Evolutionary conservation across 2,797 vertebrate species (phyloP).

Genomic region (Mormyrops boulengeri): DNA sequence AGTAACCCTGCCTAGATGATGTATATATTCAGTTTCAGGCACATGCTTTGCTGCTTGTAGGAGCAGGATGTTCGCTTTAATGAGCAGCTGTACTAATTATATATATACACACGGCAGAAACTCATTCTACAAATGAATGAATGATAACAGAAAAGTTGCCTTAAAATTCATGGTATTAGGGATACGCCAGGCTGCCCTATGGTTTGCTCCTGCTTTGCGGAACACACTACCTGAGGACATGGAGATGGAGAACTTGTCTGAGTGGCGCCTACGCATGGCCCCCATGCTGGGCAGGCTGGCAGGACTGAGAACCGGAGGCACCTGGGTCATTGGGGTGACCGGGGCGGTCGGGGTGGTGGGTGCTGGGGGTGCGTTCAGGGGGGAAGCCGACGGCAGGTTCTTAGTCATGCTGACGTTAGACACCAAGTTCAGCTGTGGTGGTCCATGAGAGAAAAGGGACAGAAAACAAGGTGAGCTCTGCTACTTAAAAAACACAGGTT

Average conservation of each 20-base stretch:
- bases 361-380: conserved; percentile 67
- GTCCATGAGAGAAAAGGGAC: background rate
- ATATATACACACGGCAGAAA: background rate
- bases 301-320: conserved; percentile 68
- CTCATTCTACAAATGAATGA: background rate
- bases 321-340: conserved; percentile 65
- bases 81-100: background rate
- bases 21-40: background rate
- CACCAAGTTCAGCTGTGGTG: conserved; percentile 70
- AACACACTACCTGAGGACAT: conserved; percentile 76
- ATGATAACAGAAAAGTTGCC: background rate
- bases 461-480: background rate
- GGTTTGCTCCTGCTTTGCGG: background rate
- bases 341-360: conserved; percentile 66
- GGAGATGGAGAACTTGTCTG: conserved; percentile 75
- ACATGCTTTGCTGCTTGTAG: background rate
- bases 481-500: conserved; percentile 32
- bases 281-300: conserved; percentile 63
- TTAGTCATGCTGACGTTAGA: conserved; percentile 72
- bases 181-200: background rate
- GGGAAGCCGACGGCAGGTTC: conserved; percentile 72
- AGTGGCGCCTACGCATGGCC: conserved; percentile 70
- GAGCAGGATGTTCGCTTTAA: background rate
- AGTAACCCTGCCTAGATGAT: background rate
- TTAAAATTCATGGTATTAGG: background rate